Evolutionary conservation across 1,140 invertebrate genomes (phyloP).

Genomic region (Myzus persicae): DNA sequence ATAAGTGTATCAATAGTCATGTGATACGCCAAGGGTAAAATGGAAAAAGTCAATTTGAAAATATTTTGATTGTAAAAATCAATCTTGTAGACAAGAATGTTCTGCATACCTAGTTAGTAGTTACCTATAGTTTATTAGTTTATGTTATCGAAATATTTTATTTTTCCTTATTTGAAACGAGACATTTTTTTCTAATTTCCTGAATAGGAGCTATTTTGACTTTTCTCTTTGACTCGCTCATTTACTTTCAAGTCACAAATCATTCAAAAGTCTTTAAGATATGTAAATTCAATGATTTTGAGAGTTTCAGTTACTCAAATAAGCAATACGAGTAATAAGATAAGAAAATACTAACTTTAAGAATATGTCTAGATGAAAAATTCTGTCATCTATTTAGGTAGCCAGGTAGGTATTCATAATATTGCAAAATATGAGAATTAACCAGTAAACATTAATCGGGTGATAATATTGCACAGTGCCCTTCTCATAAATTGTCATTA

Average conservation of each 20-base stretch:
- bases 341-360: neutral
- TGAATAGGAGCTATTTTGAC: neutral
- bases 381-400: neutral
- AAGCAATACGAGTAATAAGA: neutral
- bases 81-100: neutral
- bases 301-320: neutral
- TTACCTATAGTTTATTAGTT: neutral
- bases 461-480: neutral
- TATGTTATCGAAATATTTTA: neutral
- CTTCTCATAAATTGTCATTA: neutral
- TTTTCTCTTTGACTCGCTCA: neutral
- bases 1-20: neutral
- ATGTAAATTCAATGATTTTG: neutral
- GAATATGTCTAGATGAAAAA: neutral
- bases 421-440: neutral
- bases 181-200: neutral
- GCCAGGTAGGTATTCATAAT: too few relatives aligned
- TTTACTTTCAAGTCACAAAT: neutral
- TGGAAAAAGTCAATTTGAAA: neutral
- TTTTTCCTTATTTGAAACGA: neutral
- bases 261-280: neutral
- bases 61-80: neutral
- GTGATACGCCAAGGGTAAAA: neutral
- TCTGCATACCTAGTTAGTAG: too few relatives aligned
- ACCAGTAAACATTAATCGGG: neutral